phyloP scores from a whole-genome alignment of 2,113 vertebrate genomes.

The Lates calcarifer region DNA sequence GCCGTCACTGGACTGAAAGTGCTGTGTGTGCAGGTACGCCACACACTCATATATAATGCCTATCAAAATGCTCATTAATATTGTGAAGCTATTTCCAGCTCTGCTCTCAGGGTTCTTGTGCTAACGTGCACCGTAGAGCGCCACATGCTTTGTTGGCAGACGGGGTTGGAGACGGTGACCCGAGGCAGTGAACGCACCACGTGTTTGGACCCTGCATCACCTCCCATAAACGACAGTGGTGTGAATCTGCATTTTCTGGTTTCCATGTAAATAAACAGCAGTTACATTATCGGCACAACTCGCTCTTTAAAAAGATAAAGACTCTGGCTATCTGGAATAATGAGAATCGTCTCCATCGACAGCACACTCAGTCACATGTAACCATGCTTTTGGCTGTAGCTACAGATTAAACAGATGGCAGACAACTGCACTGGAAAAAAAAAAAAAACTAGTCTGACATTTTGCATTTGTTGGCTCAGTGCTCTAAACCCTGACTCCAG shows the following conservation, averaged over 20 bases:
- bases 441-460: conserved; percentile 34
- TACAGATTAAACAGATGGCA: conserved; percentile 48
- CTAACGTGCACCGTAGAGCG: conserved; percentile 6
- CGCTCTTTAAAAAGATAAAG: not conserved
- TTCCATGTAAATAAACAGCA: not conserved
- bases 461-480: conserved; percentile 25
- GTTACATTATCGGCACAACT: not conserved
- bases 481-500: conserved; percentile 12
- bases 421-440: not conserved
- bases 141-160: conserved; percentile 35
- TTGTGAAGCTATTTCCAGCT: conserved; percentile 52
- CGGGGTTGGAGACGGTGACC: conserved; percentile 27
- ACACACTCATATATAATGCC: conserved; percentile 60
- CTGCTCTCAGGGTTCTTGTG: not conserved
- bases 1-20: conserved; percentile 61
- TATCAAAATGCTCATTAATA: conserved; percentile 76
- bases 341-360: not conserved
- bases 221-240: not conserved
- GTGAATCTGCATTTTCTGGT: not conserved
- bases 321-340: not conserved
- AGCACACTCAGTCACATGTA: not conserved
- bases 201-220: not conserved
- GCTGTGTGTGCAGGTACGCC: conserved; percentile 69
- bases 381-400: not conserved
- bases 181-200: not conserved